These are phyloP conservation scores for Anthrax anthrax DNA, from an alignment of 2,888 invertebrate genomes.

Conservation along the genomic window DNA sequence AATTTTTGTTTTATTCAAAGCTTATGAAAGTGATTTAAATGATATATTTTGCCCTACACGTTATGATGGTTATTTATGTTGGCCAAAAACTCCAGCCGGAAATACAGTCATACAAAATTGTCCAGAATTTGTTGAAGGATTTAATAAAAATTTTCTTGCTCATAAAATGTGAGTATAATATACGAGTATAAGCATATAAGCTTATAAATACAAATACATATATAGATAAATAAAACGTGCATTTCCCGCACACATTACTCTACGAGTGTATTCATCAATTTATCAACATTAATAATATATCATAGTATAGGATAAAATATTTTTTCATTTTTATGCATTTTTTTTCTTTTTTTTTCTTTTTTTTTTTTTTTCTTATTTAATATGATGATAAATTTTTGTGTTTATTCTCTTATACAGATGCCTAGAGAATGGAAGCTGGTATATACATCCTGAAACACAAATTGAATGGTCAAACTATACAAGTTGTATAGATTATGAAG, in stretches of 20 bases:
- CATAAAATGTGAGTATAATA: constrained; percentile 35
- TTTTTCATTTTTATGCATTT: too few relatives aligned
- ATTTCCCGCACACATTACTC: too few relatives aligned
- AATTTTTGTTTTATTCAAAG: too few relatives aligned
- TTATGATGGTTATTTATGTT: constrained; percentile 70
- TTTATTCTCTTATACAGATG: constrained; percentile 32
- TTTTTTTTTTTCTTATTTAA: too few relatives aligned
- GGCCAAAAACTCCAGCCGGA: constrained; percentile 63
- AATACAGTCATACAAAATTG: constrained; percentile 49
- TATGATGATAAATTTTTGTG: too few relatives aligned
- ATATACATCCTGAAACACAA: constrained; percentile 40
- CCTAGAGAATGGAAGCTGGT: constrained; percentile 54
- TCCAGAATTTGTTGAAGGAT: constrained; percentile 54
- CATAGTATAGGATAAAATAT: too few relatives aligned
- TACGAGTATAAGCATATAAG: too few relatives aligned
- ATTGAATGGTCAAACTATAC: constrained; percentile 57
- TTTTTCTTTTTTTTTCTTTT: too few relatives aligned
- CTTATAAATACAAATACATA: too few relatives aligned
- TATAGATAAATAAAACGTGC: too few relatives aligned
- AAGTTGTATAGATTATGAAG: constrained; percentile 47
- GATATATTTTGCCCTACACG: constrained; percentile 41
- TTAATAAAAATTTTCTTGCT: constrained; percentile 42
- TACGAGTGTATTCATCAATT: too few relatives aligned
- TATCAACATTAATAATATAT: too few relatives aligned
- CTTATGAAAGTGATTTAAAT: not conserved